Base-by-base conservation (phyloP, 1,140 invertebrate genomes). In the Bilobella aurantiaca region DNA sequence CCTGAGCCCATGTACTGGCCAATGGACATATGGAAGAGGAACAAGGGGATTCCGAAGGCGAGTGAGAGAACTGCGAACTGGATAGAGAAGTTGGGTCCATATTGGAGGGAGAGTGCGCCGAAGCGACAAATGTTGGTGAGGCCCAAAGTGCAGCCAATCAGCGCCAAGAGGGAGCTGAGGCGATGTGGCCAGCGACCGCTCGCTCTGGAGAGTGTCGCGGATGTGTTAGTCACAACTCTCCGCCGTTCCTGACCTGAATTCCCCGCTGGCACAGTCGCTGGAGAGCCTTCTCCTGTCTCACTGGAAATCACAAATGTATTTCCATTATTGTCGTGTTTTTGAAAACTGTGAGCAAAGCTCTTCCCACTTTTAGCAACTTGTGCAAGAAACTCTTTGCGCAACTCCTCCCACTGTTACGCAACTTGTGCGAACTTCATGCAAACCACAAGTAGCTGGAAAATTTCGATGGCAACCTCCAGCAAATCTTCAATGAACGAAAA, bases 111-210 rank as follows among this genome's bases (percentile, higher is more conserved):
- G 68, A 93, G 83, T 69, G 90, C 85, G 67, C 89, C 86, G 79
- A 94, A 93, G 73, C 91, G 84, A 72, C 87, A 90, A 73, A 94
- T 87, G 77, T 92, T 93, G 75, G 90, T 91, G 29, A 93, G 82
- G 29, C 90, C 90, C 60, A 93, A 76, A 1, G 89, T 92, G 75
- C 90, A 92, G 37, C 87, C 86, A 1, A 93, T 82, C 73, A 86
- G 86, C 8, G 91, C 89, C 63, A 93, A 77, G 71, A 87, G 84
- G 23, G 88, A 86, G 76, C 88, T 91, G 58, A 88, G 81, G 2
- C 82, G 81, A 76, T 91, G 88, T 0, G 88, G 89, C 91, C 91
- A 93, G 69, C 77, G 81, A 2, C 81, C 79, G 28, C 57, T 58
- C 2, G 12, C 3, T 30, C 25, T 37, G 30, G 14, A 8, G 46